phyloP scores from a whole-genome alignment of 2,113 vertebrate genomes.

The Blennius ocellaris region DNA sequence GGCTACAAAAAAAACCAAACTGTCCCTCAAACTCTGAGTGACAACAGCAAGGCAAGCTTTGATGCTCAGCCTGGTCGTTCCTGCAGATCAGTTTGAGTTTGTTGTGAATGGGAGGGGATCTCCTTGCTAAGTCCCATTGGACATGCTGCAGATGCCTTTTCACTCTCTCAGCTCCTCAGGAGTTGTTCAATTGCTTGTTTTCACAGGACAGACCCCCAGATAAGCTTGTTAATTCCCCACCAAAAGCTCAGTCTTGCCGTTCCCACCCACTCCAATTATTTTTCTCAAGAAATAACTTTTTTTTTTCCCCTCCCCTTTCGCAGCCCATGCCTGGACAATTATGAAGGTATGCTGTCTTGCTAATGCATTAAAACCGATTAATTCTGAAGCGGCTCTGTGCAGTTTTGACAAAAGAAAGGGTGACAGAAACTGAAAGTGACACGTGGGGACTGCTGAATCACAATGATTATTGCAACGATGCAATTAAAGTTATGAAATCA shows the following conservation, averaged over 20 bases:
- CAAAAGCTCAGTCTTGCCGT: conserved; percentile 49
- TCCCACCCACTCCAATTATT: conserved; percentile 55
- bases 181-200: conserved; percentile 68
- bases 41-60: conserved; percentile 35
- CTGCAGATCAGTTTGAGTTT: conserved; percentile 42
- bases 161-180: conserved; percentile 49
- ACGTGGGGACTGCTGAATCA: too few species aligned
- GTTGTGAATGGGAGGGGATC: conserved; percentile 55
- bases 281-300: conserved; percentile 37
- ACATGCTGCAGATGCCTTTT: conserved; percentile 60
- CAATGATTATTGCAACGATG: too few species aligned
- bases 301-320: conserved; percentile 19
- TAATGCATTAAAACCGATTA: too few species aligned
- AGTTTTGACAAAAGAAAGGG: too few species aligned
- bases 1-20: conserved; percentile 40
- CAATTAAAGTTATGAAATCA: too few species aligned
- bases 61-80: conserved; percentile 31
- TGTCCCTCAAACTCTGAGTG: conserved; percentile 14
- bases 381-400: too few species aligned
- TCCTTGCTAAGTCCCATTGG: conserved; percentile 55
- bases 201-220: conserved; percentile 55
- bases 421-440: too few species aligned
- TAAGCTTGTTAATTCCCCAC: conserved; percentile 73
- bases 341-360: conserved; percentile 40
- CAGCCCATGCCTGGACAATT: conserved; percentile 42